Percentiles rank a stretch among this genome's conserved stretches.
Conservation (phyloP, 2,888 invertebrate species). For the Ommatoiulus sabulosus region DNA sequence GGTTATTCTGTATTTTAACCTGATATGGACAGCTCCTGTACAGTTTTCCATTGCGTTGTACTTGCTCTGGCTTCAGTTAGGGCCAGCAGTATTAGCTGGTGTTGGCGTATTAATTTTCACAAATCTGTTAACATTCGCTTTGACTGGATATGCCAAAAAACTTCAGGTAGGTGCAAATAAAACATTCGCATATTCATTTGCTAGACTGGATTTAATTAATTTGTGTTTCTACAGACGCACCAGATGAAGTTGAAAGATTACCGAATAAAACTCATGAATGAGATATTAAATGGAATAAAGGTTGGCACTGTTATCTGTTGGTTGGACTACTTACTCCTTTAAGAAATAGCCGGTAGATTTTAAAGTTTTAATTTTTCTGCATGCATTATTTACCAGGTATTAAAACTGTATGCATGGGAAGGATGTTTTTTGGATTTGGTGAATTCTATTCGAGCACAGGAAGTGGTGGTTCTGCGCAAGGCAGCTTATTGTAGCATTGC, state of each 20-base stretch:
- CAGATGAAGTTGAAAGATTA: slow-evolving; percentile 67
- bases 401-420: slow-evolving; percentile 72
- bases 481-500: slow-evolving; percentile 65
- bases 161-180: slow-evolving; percentile 55
- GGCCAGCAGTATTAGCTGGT: slow-evolving; percentile 70
- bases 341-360: background rate
- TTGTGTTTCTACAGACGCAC: slow-evolving; percentile 52
- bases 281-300: slow-evolving; percentile 67
- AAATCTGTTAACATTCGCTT: slow-evolving; percentile 64
- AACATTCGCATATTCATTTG: background rate
- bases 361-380: background rate
- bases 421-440: slow-evolving; percentile 63
- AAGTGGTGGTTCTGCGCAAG: slow-evolving; percentile 64
- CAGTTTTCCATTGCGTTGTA: slow-evolving; percentile 57
- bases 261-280: slow-evolving; percentile 67
- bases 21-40: slow-evolving; percentile 66
- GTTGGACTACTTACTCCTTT: background rate
- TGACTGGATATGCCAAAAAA: slow-evolving; percentile 55
- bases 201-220: background rate
- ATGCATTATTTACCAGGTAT: slow-evolving; percentile 64
- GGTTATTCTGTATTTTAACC: slow-evolving; percentile 65
- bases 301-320: slow-evolving; percentile 56
- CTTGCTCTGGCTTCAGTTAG: slow-evolving; percentile 70
- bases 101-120: slow-evolving; percentile 69
- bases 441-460: slow-evolving; percentile 66